Evolutionary conservation across 2,113 vertebrate genomes (phyloP).

Genomic region (Gallinago media): DNA sequence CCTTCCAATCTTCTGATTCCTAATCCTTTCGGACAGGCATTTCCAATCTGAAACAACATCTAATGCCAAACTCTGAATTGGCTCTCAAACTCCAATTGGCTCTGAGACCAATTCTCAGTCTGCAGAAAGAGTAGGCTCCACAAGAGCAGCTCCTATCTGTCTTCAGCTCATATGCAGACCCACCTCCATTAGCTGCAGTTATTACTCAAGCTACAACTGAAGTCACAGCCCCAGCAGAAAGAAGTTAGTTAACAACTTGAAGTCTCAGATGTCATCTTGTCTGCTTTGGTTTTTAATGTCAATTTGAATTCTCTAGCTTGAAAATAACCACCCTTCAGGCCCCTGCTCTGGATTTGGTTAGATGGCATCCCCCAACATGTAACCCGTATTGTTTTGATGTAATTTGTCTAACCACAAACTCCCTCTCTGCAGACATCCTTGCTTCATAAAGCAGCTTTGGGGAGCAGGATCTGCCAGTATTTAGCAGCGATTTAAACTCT

Average conservation of each 20-base stretch:
- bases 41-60: background rate
- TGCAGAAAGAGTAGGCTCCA: background rate
- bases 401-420: background rate
- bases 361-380: background rate
- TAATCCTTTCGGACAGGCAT: background rate
- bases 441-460: background rate
- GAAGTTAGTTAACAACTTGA: background rate
- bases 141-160: background rate
- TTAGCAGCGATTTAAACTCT: constrained; percentile 15
- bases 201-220: background rate
- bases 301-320: background rate
- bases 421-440: background rate
- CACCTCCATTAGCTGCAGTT: background rate
- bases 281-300: background rate
- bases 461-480: background rate
- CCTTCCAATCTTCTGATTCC: background rate
- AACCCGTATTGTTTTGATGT: background rate
- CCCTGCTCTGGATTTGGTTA: accelerated
- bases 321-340: background rate
- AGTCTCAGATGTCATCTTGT: background rate
- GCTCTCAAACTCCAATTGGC: no score
- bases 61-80: background rate
- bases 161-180: background rate
- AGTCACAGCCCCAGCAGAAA: background rate
- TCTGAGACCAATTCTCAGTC: background rate